Base-by-base conservation (phyloP, 1,140 invertebrate species). In the Drosophila lacertosa region DNA sequence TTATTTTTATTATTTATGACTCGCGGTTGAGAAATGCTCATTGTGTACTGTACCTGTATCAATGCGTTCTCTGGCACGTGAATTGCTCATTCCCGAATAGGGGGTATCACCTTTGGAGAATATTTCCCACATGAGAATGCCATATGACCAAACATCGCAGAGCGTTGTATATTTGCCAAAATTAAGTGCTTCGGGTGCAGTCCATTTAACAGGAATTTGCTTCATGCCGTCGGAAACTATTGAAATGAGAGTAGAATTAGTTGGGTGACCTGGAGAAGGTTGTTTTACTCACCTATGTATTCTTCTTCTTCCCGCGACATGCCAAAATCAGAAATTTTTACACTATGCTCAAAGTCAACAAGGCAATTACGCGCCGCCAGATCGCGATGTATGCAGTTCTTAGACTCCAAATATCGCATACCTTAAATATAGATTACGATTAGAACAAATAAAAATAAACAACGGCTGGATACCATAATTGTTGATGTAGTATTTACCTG, bases 141-240 rank as follows among this genome's bases (percentile, higher is more conserved):
- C 98, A 92, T 97, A 99, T 88, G 97, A 98, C 98, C 98, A 99
- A n/a, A 99, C 97, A 92, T 99, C 98, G 92, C 97, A 99, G 2
- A 99, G 92, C 0, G 97, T 97, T n/a, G 98, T 99, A 91, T 99
- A 99, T 88, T 93, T 93, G 96, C 97, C 98, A 92, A 97, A 99
- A 92, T 99, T 98, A 11, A 99, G 92, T 18, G 98, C 98, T 92
- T 99, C 98, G 2, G 98, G 98, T 2, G 98, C 97, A 1, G 98
- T 99, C 98, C 98, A 99, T 92, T 99, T 99, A 44, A 99, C 98
- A 0, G 98, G 98, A 89, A 99, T 99, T 93, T 99, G 98, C 92
- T 99, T 99, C 96, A 99, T 97, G 18, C 98, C 98, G 78, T 98
- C 97, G 0, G 97, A 98, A 35, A 99, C 98, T 91, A 10, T 70